A percentile compares a stretch with the other conserved stretches of the same genome.
phyloP scores from a whole-genome alignment of 1,140 invertebrate species.

The Drosophila jambulina region DNA sequence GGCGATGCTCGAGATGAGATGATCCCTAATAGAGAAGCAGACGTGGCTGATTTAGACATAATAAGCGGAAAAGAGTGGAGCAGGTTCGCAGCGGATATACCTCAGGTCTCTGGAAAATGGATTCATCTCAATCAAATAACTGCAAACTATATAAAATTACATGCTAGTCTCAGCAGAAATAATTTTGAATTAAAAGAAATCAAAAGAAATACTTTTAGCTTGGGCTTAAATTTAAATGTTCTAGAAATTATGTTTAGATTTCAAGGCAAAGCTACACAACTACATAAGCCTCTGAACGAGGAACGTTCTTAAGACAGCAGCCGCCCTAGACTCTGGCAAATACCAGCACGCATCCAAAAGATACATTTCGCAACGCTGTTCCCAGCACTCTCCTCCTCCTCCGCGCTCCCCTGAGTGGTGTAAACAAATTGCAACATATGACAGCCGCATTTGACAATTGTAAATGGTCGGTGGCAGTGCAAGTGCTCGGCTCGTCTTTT shows the following conservation, averaged over 20 bases:
- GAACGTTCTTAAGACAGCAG: background rate
- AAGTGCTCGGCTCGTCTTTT: slow-evolving; percentile 52
- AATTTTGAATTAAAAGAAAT: too few relatives aligned
- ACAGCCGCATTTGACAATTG: slow-evolving; percentile 80
- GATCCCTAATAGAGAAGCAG: slow-evolving; percentile 8
- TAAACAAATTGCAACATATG: slow-evolving; percentile 84
- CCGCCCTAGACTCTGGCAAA: slow-evolving; percentile 9
- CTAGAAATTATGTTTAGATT: background rate
- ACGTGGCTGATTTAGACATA: slow-evolving; percentile 31
- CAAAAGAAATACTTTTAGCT: too few relatives aligned
- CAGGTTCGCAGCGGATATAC: background rate
- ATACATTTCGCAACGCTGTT: slow-evolving; percentile 51
- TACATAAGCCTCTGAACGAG: background rate
- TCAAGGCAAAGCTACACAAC: background rate
- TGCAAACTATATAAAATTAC: background rate
- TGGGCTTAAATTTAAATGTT: background rate
- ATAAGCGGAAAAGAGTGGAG: background rate
- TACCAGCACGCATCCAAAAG: slow-evolving; percentile 36
- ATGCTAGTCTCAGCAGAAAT: too few relatives aligned
- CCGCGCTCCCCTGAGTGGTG: slow-evolving; percentile 46
- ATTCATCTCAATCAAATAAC: background rate
- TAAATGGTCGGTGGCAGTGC: slow-evolving; percentile 67
- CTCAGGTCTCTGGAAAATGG: background rate
- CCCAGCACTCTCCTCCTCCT: slow-evolving; percentile 1
- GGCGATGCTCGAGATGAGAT: slow-evolving; percentile 5